Base-by-base conservation (phyloP, 2,113 vertebrate genomes). In the Thunnus thynnus region DNA sequence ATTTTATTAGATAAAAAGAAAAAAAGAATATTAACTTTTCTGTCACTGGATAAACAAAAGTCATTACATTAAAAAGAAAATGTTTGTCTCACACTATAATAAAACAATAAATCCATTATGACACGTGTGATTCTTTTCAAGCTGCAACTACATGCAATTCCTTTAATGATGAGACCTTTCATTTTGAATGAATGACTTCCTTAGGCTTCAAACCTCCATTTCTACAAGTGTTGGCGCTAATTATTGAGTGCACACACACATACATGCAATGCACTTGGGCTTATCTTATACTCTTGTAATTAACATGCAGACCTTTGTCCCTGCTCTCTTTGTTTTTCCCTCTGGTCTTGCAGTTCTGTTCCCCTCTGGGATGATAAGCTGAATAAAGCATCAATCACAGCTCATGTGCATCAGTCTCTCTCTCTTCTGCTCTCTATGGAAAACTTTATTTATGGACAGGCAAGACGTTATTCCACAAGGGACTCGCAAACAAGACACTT, bases 371-470 rank as follows among this genome's bases (percentile, higher is more conserved):
- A 60, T 82, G 84, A 90, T 76, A 74, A 81, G 63, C 61, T 81
- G 83, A 86, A 76, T 87, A 80, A 90, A 82, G 44, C 87, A 80
- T 89, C 75, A 88, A 67, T 64, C 88, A 73, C 67, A 72, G 80
- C 76, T 64, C 25, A 46, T 76, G 68, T 66, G 41, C 73, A 55
- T 80, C 85, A 77, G 61, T 76, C 54, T 66, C 66, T 58, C 18
- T 75, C 57, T 71, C 20, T 76, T 72, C 73, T 16, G 44, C 62
- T 72, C 65, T 79, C 78, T 25, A 51, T 20, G 77, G 74, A 75
- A 80, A 82, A 68, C 74, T 72, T 69, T 78, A 75, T 87, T 87
- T 72, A 67, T 63, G 64, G 50, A 12, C 54, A 55, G 30, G 44
- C 65, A 77, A 73, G 67, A 66, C 5, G 13, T 65, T 72, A 18